Evolutionary conservation across 2,797 vertebrate genomes (phyloP), one percentile per base, ranked within the genome.

Genomic region (Bradypodion ventrale): DNA sequence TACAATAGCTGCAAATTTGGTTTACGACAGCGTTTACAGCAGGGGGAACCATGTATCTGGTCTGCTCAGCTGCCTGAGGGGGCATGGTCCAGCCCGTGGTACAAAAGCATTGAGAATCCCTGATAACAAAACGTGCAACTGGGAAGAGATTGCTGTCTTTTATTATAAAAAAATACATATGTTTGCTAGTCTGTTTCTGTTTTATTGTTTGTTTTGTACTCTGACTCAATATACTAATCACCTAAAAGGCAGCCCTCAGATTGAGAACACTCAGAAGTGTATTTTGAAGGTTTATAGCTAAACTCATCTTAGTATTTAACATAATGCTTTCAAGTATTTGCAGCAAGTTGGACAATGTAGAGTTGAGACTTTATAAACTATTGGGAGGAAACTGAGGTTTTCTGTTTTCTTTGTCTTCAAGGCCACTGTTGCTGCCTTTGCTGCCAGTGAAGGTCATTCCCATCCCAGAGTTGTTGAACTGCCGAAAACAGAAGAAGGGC

Each of bases 361-460:
- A 46, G 4, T 49, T 29, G 5, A 65, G 12, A 52, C 4, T 40
- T 44, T 59, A 21, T 15, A 29, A 21, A 68, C n/a, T 4, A 15
- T 70, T 63, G 29, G 23, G 7, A 25, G 60, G n/a, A n/a, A 84
- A 79, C 37, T 44, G 49, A 60, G 86, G 56, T 76, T 70, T 87
- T 73, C 85, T 82, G 0, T 87, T 70, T 87, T 73, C 86, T 82
- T 0, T 87, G 89, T 90, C 59, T 94, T 92, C 21, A 83, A 99
- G 98, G 98, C 98, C 56, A 99, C 98, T 0, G 98, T 99, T 72
- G 98, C 98, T 89, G 98, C 98, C 3, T 99, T 99, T 96, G 98
- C 98, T 91, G 98, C 98, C 70, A 99, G 98, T 15, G 98, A 99
- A 94, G 98, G 98, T 69, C 98, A 99, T 93, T 99, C 98, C 4